Evolutionary conservation across 2,797 vertebrate genomes (phyloP).

Genomic region (Pseudomugil gertrudae): DNA sequence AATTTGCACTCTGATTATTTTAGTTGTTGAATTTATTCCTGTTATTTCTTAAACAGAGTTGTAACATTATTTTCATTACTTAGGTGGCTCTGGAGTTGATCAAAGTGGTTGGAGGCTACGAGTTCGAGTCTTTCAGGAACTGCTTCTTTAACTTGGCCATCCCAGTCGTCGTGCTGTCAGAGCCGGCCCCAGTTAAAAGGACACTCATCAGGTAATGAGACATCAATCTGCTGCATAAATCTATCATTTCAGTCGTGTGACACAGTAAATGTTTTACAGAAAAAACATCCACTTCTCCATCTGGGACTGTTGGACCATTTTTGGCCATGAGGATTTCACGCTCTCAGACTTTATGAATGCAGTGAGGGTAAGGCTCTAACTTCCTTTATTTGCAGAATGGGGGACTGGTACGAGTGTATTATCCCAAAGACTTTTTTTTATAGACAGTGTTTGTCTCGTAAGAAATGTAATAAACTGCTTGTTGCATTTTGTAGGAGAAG

Average conservation of each 20-base stretch:
- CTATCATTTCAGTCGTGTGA: no score
- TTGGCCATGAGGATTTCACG: slow-evolving; percentile 95
- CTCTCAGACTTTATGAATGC: slow-evolving; percentile 95
- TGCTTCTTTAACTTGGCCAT: slow-evolving; percentile 99
- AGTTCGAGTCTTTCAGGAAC: slow-evolving; percentile 93
- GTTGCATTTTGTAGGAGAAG: slow-evolving; percentile 84
- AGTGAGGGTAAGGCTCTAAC: slow-evolving; percentile 86
- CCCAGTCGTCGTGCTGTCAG: slow-evolving; percentile 93
- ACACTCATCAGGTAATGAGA: slow-evolving; percentile 89
- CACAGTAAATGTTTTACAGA: slow-evolving; percentile 82
- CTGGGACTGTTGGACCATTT: slow-evolving; percentile 96
- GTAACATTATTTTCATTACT: background rate
- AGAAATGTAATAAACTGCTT: background rate
- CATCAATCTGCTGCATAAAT: no score
- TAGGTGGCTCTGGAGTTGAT: slow-evolving; percentile 96
- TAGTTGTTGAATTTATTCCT: background rate
- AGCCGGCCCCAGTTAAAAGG: slow-evolving; percentile 90
- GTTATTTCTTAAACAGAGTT: background rate
- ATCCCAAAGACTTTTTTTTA: no score
- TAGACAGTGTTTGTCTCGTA: no score
- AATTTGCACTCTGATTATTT: background rate
- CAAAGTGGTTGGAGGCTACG: slow-evolving; percentile 89
- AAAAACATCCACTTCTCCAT: slow-evolving; percentile 95
- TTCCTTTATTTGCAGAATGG: no score
- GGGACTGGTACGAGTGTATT: no score